A percentile compares a stretch with the other conserved stretches of the same genome.
These are phyloP conservation scores for Carposina sasakii DNA, from an alignment of 1,140 invertebrate genomes.

Conservation along the genomic window DNA sequence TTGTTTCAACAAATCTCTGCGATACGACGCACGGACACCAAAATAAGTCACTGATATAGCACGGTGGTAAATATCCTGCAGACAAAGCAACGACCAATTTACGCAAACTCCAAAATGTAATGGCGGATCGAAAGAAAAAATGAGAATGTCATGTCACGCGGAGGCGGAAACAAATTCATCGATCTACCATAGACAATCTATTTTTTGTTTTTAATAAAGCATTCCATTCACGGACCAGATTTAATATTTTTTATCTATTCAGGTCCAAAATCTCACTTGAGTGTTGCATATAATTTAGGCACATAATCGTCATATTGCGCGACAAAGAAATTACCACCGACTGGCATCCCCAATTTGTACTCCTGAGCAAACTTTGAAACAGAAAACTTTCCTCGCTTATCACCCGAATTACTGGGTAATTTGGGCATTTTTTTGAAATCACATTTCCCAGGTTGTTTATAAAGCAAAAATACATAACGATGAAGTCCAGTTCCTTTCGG, in stretches of 20 bases:
- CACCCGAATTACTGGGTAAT: conserved; percentile 4
- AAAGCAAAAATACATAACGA: conserved; percentile 71
- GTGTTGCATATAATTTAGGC: conserved; percentile 53
- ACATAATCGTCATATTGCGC: conserved; percentile 63
- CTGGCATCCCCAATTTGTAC: conserved; percentile 45
- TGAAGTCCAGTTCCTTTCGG: conserved; percentile 88
- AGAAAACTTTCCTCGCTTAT: conserved; percentile 49
- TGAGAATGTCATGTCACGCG: conserved; percentile 70
- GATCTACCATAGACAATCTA: conserved; percentile 62
- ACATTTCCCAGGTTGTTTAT: conserved; percentile 38
- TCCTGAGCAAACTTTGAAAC: conserved; percentile 52
- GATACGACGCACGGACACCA: conserved; percentile 73
- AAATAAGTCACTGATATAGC: conserved; percentile 56
- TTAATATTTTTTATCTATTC: too few relatives aligned
- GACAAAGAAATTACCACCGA: conserved; percentile 57
- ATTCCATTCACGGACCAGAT: too few relatives aligned
- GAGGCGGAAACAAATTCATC: conserved; percentile 64
- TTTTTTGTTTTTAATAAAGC: too few relatives aligned
- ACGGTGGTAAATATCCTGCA: conserved; percentile 38
- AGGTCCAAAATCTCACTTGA: too few relatives aligned
- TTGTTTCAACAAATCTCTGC: conserved; percentile 78
- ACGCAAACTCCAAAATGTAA: conserved; percentile 66
- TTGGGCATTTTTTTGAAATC: conserved; percentile 5
- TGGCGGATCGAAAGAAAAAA: conserved; percentile 65
- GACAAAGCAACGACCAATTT: conserved; percentile 61